Base-by-base conservation (phyloP, 2,888 invertebrate species). In the Brachycybe producta region DNA sequence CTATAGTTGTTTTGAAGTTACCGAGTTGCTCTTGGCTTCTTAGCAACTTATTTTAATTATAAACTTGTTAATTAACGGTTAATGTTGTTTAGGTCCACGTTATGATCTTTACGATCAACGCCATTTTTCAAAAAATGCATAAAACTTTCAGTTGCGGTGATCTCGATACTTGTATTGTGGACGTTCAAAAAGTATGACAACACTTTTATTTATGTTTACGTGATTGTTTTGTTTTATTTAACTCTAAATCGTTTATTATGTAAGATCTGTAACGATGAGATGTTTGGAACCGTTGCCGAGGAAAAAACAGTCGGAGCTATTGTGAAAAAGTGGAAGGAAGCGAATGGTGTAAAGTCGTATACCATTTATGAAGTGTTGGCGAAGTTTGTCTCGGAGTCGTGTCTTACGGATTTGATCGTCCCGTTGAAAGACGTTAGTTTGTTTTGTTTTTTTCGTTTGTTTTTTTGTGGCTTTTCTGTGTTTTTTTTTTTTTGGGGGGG, bases 301-400 rank as follows among this genome's bases (percentile, higher is more conserved):
- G 95, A 97, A 67, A 95, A 94, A 66, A 87, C 92, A 68, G 79
- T 94, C 0, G 76, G 78, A 0, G 84, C 85, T 62, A 79, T 95
- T 24, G 78, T 79, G 5, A 76, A 77, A 11, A 87, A 87, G 65
- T 58, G 67, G 28, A 66, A 68, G 56, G 75, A 75, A 60, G 74
- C 73, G 0, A 64, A 66, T 52, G 66, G 64, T 24, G 79, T 83
- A 40, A 92, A 90, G 66, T 88, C 90, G 61, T 88, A 78, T 58
- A 80, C 87, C 11, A 86, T 87, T 0, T 76, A 90, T 39, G 78
- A 82, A 64, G 82, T 92, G 52, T 70, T 88, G 1, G 80, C 87
- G 0, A 77, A 80, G 59, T 83, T 78, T 61, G 78, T 91, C 23
- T 79, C 84, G 0, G 81, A 84, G 58, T 75, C 76, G 39, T 80